Conservation (phyloP, 2,888 invertebrate genomes). For the Erebia palarica region DNA sequence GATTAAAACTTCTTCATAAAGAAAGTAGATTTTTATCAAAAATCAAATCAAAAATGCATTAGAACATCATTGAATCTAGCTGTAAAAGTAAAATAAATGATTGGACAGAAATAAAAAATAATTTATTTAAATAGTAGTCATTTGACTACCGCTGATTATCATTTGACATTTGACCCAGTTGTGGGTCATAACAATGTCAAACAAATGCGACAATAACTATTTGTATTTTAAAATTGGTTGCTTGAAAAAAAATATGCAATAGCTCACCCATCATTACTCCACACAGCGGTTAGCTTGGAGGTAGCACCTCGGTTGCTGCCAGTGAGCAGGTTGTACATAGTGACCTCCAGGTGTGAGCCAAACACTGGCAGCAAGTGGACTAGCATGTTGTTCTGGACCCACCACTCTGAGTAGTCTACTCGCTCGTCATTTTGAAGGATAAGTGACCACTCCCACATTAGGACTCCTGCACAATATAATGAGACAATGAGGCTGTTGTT, state of each 20-base stretch:
- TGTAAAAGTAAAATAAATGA: too few relatives aligned
- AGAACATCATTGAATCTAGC: too few relatives aligned
- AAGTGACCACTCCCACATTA: slow-evolving; percentile 91
- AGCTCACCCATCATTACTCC: slow-evolving; percentile 79
- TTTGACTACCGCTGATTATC: too few relatives aligned
- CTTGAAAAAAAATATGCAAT: neutral
- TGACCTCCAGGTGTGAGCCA: slow-evolving; percentile 85
- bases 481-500: neutral
- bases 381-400: slow-evolving; percentile 81
- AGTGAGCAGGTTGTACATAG: slow-evolving; percentile 83
- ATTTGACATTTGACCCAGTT: too few relatives aligned
- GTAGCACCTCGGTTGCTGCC: slow-evolving; percentile 83
- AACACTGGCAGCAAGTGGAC: slow-evolving; percentile 84
- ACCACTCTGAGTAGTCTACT: slow-evolving; percentile 80
- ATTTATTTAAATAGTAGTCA: too few relatives aligned
- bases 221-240: too few relatives aligned
- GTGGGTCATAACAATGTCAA: too few relatives aligned
- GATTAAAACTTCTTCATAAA: too few relatives aligned
- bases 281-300: slow-evolving; percentile 83
- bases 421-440: slow-evolving; percentile 64
- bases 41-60: too few relatives aligned
- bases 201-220: too few relatives aligned
- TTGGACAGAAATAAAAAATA: too few relatives aligned
- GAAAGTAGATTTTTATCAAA: too few relatives aligned
- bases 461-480: slow-evolving; percentile 64